Conservation (phyloP, 2,113 vertebrate genomes). For the Carassius carassius region DNA sequence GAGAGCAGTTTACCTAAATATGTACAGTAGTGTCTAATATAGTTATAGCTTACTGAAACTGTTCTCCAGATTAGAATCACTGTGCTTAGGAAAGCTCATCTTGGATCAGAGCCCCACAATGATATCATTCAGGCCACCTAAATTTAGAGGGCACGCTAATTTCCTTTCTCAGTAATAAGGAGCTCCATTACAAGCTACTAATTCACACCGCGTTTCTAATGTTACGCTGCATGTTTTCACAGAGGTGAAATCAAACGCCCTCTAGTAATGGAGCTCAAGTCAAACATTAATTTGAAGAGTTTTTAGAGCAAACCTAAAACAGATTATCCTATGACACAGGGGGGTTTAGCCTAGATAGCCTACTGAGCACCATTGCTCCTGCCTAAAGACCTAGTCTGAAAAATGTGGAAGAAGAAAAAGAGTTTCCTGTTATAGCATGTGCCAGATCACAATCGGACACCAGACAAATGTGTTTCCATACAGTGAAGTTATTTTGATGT, state of each 20-base stretch:
- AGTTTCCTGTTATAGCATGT: constrained; percentile 30
- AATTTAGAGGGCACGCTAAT: constrained; percentile 28
- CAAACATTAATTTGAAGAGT: constrained; percentile 30
- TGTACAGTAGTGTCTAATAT: not conserved
- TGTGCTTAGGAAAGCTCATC: constrained; percentile 40
- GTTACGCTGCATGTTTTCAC: constrained; percentile 30
- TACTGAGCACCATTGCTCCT: constrained; percentile 42
- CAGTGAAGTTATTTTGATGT: constrained; percentile 11
- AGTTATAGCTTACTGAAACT: not conserved
- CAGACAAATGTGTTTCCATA: not conserved
- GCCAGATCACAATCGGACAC: not conserved
- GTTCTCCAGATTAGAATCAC: constrained; percentile 15
- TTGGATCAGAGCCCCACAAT: constrained; percentile 51
- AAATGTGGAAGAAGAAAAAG: constrained; percentile 26
- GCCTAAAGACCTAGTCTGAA: constrained; percentile 47
- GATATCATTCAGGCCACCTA: constrained; percentile 46
- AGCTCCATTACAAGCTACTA: constrained; percentile 44
- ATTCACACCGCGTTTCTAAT: constrained; percentile 38
- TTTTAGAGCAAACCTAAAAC: constrained; percentile 44
- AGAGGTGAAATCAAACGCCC: constrained; percentile 50
- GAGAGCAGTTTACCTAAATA: not conserved
- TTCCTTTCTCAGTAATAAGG: constrained; percentile 43
- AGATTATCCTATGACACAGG: constrained; percentile 37
- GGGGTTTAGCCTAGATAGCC: constrained; percentile 51
- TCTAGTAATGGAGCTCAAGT: constrained; percentile 24